Percentiles rank a stretch among this genome's conserved stretches.
Conservation (phyloP, 2,113 vertebrate genomes). For the Charadrius vociferus region DNA sequence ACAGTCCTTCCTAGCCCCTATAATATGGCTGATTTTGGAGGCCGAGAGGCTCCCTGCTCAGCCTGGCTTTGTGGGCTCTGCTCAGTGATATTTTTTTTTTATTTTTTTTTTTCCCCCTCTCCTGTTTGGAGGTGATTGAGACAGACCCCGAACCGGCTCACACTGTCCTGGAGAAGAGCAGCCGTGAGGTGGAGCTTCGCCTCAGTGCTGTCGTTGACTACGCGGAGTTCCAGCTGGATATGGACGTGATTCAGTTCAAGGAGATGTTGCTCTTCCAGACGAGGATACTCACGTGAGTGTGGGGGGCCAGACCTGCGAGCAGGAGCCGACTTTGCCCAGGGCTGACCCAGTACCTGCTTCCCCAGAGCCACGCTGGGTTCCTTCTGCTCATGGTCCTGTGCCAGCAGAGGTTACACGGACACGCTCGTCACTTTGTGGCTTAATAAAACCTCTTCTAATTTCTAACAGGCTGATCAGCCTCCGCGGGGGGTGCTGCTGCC, state of each 20-base stretch:
- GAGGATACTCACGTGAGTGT: conserved; percentile 81
- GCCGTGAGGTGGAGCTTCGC: conserved; percentile 75
- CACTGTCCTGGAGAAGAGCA: conserved; percentile 74
- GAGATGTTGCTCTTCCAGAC: conserved; percentile 87
- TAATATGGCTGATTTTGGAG: neutral
- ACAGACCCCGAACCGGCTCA: conserved; percentile 80
- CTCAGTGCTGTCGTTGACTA: conserved; percentile 81
- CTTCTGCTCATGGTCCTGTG: neutral
- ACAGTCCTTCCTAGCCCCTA: neutral
- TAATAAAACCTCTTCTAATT: neutral
- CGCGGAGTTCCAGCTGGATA: conserved; percentile 69
- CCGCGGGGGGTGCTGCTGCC: neutral
- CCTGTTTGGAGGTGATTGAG: conserved; percentile 76
- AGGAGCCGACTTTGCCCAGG: neutral
- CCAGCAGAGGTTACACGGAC: neutral
- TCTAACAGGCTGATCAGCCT: neutral
- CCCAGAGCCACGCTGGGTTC: neutral
- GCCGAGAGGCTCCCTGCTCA: neutral
- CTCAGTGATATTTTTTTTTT: neutral
- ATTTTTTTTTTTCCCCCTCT: neutral
- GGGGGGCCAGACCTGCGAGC: neutral
- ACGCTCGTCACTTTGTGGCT: neutral
- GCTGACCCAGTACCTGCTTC: neutral
- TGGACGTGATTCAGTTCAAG: conserved; percentile 70
- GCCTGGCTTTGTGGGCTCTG: neutral